Base-by-base conservation (phyloP, 2,113 vertebrate species). In the Callipepla squamata region DNA sequence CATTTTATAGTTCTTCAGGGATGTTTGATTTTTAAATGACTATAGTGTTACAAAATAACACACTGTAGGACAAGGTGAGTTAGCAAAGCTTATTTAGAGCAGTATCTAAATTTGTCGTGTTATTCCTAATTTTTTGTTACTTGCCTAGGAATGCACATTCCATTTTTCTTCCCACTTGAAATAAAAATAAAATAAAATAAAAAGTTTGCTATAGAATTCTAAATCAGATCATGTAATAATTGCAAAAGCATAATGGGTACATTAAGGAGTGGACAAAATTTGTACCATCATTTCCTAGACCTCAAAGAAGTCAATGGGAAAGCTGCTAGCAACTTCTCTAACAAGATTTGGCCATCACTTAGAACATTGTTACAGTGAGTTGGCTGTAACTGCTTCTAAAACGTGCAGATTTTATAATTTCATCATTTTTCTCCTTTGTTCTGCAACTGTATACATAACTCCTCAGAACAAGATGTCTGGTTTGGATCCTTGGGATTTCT, bases 1-100 rank as follows among this genome's bases (percentile, higher is more conserved):
- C 91, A 80, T 96, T 96, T 97, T 95, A 94, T 89, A 72, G 89
- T 94, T 94, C 97, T 96, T 96, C 88, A 75, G 95, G 94, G 94
- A 96, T 90, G 87, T 96, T 92, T 95, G 93, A 95, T 95, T 96
- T 92, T 96, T 84, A 96, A 96, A 96, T 87, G 47, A 87, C 80
- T 96, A 22, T 51, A 59, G 62, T 42, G 63, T 78, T 92, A 89
- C 73, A 73, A 87, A 94, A 95, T 74, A 94, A 90, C 61, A 74
- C 63, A 87, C 62, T 86, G 75, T 23, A 92, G 88, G 79, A 92
- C 80, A 87, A 90, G 51, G 87, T 90, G 77, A 94, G 87, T 68
- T 95, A 86, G 83, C 48, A 81, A 86, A 91, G 87, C 82, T 88
- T 93, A 73, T 84, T 86, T 84, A 90, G 66, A 83, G 36, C 72